Evolutionary conservation across 2,797 vertebrate species (phyloP).

Genomic region (Takifugu rubripes): DNA sequence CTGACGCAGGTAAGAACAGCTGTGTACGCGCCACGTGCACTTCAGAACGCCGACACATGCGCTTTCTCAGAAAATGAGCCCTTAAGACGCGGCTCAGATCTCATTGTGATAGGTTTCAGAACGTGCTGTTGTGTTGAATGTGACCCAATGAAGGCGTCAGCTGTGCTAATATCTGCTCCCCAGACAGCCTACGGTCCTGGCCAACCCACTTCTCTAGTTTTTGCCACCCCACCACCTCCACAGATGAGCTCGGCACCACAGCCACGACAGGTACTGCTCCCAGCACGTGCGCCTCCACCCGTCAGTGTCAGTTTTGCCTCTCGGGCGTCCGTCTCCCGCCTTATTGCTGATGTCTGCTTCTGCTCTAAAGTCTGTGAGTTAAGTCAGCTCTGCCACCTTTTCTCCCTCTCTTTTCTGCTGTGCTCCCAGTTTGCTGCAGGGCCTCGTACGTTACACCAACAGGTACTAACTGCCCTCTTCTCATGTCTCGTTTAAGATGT

Average conservation of each 20-base stretch:
- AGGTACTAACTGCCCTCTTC: conserved; percentile 80
- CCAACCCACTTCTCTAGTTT: conserved; percentile 92
- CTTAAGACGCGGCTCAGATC: too few species aligned
- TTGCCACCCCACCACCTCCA: conserved; percentile 85
- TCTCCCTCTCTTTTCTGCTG: conserved; percentile 75
- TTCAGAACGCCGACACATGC: too few species aligned
- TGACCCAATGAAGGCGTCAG: too few species aligned
- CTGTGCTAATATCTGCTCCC: background rate
- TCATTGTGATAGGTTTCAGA: too few species aligned
- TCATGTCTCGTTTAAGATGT: conserved; percentile 15
- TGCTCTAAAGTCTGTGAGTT: conserved; percentile 32
- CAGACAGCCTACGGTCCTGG: conserved; percentile 90
- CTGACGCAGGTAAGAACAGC: conserved; percentile 86
- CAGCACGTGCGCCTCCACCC: background rate
- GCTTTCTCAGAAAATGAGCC: too few species aligned
- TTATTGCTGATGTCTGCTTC: conserved; percentile 20
- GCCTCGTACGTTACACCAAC: conserved; percentile 91
- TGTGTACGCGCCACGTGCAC: too few species aligned
- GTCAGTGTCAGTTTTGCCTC: background rate
- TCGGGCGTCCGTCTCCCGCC: background rate
- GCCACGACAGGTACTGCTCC: conserved; percentile 87
- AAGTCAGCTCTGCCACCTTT: conserved; percentile 45
- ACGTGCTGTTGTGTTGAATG: too few species aligned
- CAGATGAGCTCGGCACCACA: conserved; percentile 98
- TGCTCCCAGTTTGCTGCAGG: conserved; percentile 89